These are phyloP conservation scores for Drosophila suzukii DNA, from an alignment of 1,140 invertebrate genomes.

Conservation along the genomic window DNA sequence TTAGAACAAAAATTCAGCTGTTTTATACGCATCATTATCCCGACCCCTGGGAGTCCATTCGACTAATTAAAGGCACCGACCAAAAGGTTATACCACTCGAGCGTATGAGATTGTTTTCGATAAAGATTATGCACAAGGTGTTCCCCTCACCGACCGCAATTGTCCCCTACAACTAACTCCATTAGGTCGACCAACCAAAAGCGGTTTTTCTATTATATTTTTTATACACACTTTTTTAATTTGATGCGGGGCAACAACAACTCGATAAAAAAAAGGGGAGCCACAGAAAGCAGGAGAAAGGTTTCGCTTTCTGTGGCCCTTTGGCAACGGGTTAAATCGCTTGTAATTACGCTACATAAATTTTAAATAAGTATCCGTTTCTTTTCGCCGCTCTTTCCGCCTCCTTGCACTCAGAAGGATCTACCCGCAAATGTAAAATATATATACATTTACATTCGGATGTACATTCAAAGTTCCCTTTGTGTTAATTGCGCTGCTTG, in stretches of 20 bases:
- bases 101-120: conserved; percentile 67
- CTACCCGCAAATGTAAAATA: conserved; percentile 28
- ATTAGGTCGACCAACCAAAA: conserved; percentile 10
- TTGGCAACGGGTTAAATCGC: conserved; percentile 75
- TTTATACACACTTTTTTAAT: conserved; percentile 57
- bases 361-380: conserved; percentile 83
- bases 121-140: conserved; percentile 76
- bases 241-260: conserved; percentile 44
- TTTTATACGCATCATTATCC: conserved; percentile 12
- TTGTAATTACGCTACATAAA: conserved; percentile 83
- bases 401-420: conserved; percentile 58
- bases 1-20: conserved; percentile 2
- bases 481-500: conserved; percentile 76
- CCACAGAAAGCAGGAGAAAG: conserved; percentile 24
- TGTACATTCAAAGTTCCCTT: conserved; percentile 54
- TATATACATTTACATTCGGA: conserved; percentile 9
- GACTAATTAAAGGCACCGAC: conserved; percentile 56
- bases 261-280: conserved; percentile 17
- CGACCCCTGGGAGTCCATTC: conserved; percentile 3
- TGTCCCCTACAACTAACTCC: conserved; percentile 16
- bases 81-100: conserved; percentile 20
- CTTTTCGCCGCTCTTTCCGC: conserved; percentile 73
- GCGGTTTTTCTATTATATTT: conserved; percentile 60
- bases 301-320: conserved; percentile 38
- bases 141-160: conserved; percentile 40